Evolutionary conservation across 2,113 vertebrate species (phyloP), one percentile per base, ranked within the genome.

Genomic region (Tragelaphus strepsiceros): DNA sequence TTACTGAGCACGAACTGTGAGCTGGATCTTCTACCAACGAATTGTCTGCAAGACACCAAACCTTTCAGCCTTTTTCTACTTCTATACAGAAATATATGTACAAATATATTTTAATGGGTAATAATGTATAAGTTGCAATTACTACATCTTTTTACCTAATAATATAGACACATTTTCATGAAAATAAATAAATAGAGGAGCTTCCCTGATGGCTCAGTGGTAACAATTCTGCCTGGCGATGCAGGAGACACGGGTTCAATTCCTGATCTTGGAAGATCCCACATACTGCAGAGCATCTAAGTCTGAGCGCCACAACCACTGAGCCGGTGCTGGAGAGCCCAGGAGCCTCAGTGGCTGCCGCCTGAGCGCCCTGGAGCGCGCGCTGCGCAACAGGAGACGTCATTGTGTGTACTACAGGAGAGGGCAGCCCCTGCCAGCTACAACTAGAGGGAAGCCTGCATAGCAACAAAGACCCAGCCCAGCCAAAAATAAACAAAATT

Each of bases 391-490:
- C 9, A 22, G 32, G n/a, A 12, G 64, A 22, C 2, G 9, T 12
- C 17, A 5, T 11, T n/a, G n/a, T 1, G 1, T 1, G 9, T 22
- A 10, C 19, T 2, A 9, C 19, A 35, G 19, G 19, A 71, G n/a
- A 22, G n/a, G 9, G 19, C 9, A 22, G 67, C 9, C 64, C 64
- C n/a, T 5, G n/a, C n/a, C 21, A 21, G n/a, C 64, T 35, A 21
- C 9, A 35, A 2, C n/a, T 21, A 21, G 17, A 71, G n/a, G n/a
- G 21, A 22, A 22, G 67, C 67, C 67, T 35, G 19, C n/a, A 35
- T 22, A 22, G 67, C n/a, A 22, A 22, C 67, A 71, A 39, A 71
- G 19, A 22, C 19, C 19, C 19, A 71, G 67, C 67, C 19, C 19
- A 39, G n/a, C 67, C n/a, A 71, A 39, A 71, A 39, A 12, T 71